These are phyloP conservation scores for Trichosurus vulpecula DNA, from an alignment of 2,797 vertebrate species.

Conservation along the genomic window DNA sequence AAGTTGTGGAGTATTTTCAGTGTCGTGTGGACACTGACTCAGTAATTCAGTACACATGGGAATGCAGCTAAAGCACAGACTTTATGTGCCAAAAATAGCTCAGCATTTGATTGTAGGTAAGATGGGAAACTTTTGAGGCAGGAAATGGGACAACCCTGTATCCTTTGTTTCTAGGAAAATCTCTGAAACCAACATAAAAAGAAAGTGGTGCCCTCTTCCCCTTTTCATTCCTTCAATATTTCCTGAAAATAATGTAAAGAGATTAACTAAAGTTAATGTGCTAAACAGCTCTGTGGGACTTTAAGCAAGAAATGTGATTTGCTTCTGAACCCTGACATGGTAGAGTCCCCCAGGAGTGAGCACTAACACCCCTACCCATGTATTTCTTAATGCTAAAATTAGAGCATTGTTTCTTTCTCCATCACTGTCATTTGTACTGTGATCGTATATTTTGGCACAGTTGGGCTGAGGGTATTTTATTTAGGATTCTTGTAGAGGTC, in stretches of 20 bases:
- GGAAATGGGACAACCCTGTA: background rate
- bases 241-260: slow-evolving; percentile 14
- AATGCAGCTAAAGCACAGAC: background rate
- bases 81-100: slow-evolving; percentile 20
- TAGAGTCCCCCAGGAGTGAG: background rate
- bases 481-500: background rate
- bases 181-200: background rate
- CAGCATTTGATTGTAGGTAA: slow-evolving; percentile 5
- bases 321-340: slow-evolving; percentile 5
- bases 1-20: background rate
- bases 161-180: slow-evolving; percentile 3
- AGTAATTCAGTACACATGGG: background rate
- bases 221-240: slow-evolving; percentile 26
- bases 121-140: slow-evolving; percentile 8
- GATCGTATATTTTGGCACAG: slow-evolving; percentile 12
- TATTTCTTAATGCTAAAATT: slow-evolving; percentile 40
- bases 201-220: background rate
- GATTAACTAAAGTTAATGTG: slow-evolving; percentile 43
- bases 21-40: background rate
- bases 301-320: slow-evolving; percentile 38
- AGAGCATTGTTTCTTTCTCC: slow-evolving; percentile 10
- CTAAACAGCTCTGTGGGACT: slow-evolving; percentile 14
- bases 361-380: slow-evolving; percentile 19
- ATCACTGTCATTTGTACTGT: slow-evolving; percentile 3
- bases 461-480: background rate